Evolutionary conservation across 2,888 invertebrate species (phyloP).

Genomic region (Mythimna ferrago): DNA sequence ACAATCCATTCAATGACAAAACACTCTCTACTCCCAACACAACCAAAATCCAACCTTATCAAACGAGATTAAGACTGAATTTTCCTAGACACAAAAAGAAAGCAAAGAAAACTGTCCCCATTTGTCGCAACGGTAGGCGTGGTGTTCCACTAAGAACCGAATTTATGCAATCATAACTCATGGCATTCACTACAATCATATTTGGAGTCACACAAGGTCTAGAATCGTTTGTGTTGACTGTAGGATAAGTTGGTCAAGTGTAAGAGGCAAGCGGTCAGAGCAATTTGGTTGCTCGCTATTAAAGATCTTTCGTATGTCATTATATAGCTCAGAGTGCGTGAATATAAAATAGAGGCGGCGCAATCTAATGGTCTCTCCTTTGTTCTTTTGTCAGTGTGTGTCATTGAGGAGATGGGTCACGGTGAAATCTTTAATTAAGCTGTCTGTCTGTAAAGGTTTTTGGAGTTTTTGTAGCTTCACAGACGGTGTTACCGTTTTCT

Average conservation of each 20-base stretch:
- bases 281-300: constrained; percentile 68
- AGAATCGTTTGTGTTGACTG: constrained; percentile 31
- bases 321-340: constrained; percentile 67
- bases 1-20: constrained; percentile 53
- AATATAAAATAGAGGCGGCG: constrained; percentile 74
- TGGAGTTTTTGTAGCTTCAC: constrained; percentile 38
- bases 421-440: constrained; percentile 78
- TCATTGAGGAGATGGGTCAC: constrained; percentile 86
- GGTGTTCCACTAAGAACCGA: constrained; percentile 74
- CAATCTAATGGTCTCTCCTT: constrained; percentile 83
- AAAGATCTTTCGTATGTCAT: constrained; percentile 66
- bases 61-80: neutral
- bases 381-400: constrained; percentile 87
- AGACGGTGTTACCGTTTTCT: constrained; percentile 4
- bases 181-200: constrained; percentile 6
- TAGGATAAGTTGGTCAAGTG: constrained; percentile 36
- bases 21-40: constrained; percentile 36
- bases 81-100: constrained; percentile 38
- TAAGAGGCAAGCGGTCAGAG: constrained; percentile 61
- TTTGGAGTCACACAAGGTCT: neutral
- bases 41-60: constrained; percentile 48
- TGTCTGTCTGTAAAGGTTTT: constrained; percentile 58
- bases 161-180: constrained; percentile 42
- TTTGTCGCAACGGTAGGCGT: constrained; percentile 88
- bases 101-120: constrained; percentile 83